Evolutionary conservation across 2,888 invertebrate genomes (phyloP).

Genomic region (Tetragnatha montana): DNA sequence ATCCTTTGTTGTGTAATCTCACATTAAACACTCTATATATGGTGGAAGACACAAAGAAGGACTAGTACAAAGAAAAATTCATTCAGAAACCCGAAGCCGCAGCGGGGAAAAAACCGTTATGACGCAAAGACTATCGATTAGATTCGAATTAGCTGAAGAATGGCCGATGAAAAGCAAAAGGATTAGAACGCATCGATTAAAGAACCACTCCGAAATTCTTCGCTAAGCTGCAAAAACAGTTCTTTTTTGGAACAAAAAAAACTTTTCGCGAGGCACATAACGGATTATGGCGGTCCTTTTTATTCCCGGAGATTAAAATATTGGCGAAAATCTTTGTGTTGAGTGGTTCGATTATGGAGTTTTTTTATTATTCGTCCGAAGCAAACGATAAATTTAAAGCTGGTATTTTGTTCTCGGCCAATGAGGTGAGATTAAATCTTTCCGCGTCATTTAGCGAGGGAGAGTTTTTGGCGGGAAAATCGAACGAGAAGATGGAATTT

Average conservation of each 20-base stretch:
- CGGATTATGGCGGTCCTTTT: slow-evolving; percentile 60
- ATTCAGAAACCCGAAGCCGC: not conserved
- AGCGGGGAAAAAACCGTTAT: not conserved
- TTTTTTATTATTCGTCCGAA: slow-evolving; percentile 26
- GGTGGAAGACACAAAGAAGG: not conserved
- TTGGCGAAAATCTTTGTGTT: slow-evolving; percentile 64
- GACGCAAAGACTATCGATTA: slow-evolving; percentile 50
- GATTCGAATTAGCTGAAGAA: slow-evolving; percentile 50
- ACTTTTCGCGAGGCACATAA: slow-evolving; percentile 9
- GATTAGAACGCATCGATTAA: slow-evolving; percentile 63
- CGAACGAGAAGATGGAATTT: slow-evolving; percentile 57
- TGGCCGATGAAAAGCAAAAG: slow-evolving; percentile 38
- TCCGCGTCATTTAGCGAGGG: slow-evolving; percentile 56
- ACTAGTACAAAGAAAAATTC: not conserved
- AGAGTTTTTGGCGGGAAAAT: slow-evolving; percentile 56
- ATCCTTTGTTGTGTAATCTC: not conserved
- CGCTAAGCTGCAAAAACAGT: slow-evolving; percentile 56
- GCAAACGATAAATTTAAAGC: slow-evolving; percentile 61
- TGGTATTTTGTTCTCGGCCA: slow-evolving; percentile 56
- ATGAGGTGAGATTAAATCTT: slow-evolving; percentile 65
- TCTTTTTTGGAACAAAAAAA: slow-evolving; percentile 20
- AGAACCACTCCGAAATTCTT: slow-evolving; percentile 52
- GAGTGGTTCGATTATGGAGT: slow-evolving; percentile 64
- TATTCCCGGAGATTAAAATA: slow-evolving; percentile 67
- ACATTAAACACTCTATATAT: not conserved